A percentile compares a stretch with the other conserved stretches of the same genome.
Conservation (phyloP, 2,888 invertebrate species). For the Girardia tigrina region DNA sequence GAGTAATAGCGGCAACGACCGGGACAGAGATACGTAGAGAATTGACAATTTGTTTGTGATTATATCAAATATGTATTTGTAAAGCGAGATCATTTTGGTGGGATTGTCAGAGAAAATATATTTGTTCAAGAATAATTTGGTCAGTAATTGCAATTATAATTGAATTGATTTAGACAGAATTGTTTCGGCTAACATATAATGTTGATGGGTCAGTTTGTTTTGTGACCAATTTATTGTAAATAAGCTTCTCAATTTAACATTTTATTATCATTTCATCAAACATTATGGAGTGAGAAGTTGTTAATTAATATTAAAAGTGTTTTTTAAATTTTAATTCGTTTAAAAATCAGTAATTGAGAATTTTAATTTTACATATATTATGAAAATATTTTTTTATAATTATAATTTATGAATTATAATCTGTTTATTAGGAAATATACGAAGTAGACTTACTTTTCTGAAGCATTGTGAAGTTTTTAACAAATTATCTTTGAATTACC, state of each 20-base stretch:
- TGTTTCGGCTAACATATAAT: background rate
- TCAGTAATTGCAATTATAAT: conserved; percentile 20
- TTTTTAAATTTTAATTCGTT: too few relatives aligned
- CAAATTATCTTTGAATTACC: too few relatives aligned
- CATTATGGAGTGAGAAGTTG: too few relatives aligned
- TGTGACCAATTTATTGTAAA: background rate
- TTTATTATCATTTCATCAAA: too few relatives aligned
- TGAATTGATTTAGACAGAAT: conserved; percentile 11
- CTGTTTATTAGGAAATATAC: too few relatives aligned
- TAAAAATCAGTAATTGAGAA: too few relatives aligned
- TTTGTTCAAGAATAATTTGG: conserved; percentile 23
- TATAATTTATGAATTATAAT: too few relatives aligned
- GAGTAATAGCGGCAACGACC: conserved; percentile 13
- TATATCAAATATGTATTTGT: conserved; percentile 23
- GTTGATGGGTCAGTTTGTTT: conserved; percentile 23
- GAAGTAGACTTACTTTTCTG: too few relatives aligned
- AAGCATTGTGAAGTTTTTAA: too few relatives aligned
- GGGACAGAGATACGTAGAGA: conserved; percentile 10
- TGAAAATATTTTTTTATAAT: too few relatives aligned
- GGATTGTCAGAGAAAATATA: conserved; percentile 23
- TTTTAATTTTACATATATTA: too few relatives aligned
- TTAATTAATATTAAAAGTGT: too few relatives aligned
- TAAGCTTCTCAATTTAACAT: background rate
- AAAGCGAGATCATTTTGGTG: conserved; percentile 18
- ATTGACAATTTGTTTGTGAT: conserved; percentile 23